Percentiles rank a stretch among this genome's conserved stretches.
Conservation (phyloP, 2,888 invertebrate species). For the Amorpha juglandis region DNA sequence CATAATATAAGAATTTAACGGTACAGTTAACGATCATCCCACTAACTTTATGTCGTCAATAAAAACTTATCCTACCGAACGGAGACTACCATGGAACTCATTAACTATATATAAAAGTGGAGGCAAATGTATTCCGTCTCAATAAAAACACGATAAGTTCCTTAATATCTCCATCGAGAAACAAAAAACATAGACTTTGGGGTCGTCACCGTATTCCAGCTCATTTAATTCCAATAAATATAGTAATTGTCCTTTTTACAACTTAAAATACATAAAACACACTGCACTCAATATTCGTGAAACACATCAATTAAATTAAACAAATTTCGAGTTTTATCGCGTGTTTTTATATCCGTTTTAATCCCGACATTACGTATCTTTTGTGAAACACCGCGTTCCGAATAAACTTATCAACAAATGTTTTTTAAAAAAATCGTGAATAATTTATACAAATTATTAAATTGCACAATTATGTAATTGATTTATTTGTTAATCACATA, state of each 20-base stretch:
- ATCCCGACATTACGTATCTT: conserved; percentile 18
- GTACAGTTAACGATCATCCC: conserved; percentile 32
- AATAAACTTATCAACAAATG: conserved; percentile 15
- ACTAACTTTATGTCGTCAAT: conserved; percentile 21
- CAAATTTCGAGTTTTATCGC: conserved; percentile 12
- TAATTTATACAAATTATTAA: not conserved
- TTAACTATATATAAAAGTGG: conserved; percentile 23
- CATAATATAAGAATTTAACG: conserved; percentile 29
- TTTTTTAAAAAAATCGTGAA: conserved; percentile 4
- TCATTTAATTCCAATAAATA: conserved; percentile 4
- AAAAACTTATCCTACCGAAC: conserved; percentile 22
- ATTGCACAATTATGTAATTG: conserved; percentile 14
- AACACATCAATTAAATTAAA: conserved; percentile 18
- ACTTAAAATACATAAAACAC: not conserved
- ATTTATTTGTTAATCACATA: not conserved
- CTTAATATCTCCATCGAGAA: conserved; percentile 12
- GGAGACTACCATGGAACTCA: conserved; percentile 16
- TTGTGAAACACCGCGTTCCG: conserved; percentile 12
- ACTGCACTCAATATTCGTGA: conserved; percentile 7
- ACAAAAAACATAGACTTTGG: not conserved
- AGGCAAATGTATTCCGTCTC: conserved; percentile 12
- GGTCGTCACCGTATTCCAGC: not conserved
- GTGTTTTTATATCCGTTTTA: conserved; percentile 20
- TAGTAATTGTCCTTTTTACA: not conserved
- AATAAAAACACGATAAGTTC: conserved; percentile 19